Percentiles rank a stretch among this genome's conserved stretches.
Conservation (phyloP, 2,113 vertebrate species). For the human region GRCh38 chr17:60917001-60917500, state of each 20-base stretch:
- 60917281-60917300: background rate
- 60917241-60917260: background rate
- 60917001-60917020: background rate
- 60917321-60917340: background rate
- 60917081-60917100: background rate
- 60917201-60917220: background rate
- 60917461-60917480: background rate
- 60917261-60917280: background rate
- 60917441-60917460: background rate
- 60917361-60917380: background rate
- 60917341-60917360: background rate
- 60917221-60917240: background rate
- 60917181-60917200: background rate
- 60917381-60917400: background rate
- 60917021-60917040: background rate
- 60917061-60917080: background rate
- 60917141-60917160: background rate
- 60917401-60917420: background rate
- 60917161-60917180: background rate
- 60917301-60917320: background rate
- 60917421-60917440: background rate
- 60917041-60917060: background rate
- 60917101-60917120: background rate
- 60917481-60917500: background rate
- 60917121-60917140: background rate